phyloP scores from a whole-genome alignment of 2,888 invertebrate genomes.

The Tenthredo scrophulariae region DNA sequence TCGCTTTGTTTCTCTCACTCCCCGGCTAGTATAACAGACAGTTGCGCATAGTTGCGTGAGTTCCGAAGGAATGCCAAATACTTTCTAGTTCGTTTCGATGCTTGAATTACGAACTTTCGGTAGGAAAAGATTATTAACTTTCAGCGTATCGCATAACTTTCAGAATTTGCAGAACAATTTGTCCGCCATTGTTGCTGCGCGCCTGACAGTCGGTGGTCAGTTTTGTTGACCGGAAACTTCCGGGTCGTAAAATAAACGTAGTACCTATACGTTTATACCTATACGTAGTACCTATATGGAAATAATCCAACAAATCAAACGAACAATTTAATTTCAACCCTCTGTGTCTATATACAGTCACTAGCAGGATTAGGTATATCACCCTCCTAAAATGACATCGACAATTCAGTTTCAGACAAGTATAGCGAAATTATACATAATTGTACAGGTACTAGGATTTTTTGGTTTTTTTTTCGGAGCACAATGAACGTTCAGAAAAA shows the following conservation, averaged over 20 bases:
- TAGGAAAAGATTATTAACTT: conserved; percentile 46
- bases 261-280: not conserved
- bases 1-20: not conserved
- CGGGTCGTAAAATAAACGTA: not conserved
- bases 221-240: conserved; percentile 16
- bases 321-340: not conserved
- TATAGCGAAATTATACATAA: conserved; percentile 12
- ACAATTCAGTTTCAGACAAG: too few relatives aligned
- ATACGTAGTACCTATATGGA: not conserved
- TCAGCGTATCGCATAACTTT: conserved; percentile 37
- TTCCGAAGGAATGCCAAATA: conserved; percentile 34
- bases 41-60: conserved; percentile 46
- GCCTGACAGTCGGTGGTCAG: conserved; percentile 38
- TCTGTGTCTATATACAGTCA: not conserved
- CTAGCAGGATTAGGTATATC: not conserved
- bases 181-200: conserved; percentile 18
- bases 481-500: not conserved
- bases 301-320: not conserved
- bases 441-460: not conserved
- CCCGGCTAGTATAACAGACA: conserved; percentile 24
- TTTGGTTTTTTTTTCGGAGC: not conserved
- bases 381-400: not conserved
- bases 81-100: conserved; percentile 32
- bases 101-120: conserved; percentile 30
- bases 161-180: conserved; percentile 47